Evolutionary conservation across 2,888 invertebrate genomes (phyloP).

Genomic region (Cephus pygmeus): DNA sequence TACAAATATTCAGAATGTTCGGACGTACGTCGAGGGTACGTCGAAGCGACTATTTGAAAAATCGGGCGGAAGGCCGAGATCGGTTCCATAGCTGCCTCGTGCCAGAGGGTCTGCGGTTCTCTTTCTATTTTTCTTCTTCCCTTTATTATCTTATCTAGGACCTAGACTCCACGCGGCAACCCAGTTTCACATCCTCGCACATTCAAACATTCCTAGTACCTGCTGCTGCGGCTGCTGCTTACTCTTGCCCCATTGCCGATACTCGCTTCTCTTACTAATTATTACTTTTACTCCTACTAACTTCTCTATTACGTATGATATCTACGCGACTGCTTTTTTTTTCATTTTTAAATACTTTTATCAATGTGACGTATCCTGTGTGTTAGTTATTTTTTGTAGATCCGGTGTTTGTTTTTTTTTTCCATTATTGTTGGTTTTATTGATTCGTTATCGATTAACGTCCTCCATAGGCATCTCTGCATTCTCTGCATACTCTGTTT

Average conservation of each 20-base stretch:
- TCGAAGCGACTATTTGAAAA: background rate
- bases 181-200: conserved; percentile 60
- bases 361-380: background rate
- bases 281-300: conserved; percentile 34
- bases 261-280: conserved; percentile 31
- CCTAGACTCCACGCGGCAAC: conserved; percentile 55
- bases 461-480: background rate
- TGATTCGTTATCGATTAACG: background rate
- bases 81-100: conserved; percentile 44
- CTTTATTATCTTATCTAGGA: conserved; percentile 40
- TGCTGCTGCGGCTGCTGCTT: conserved; percentile 23
- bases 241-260: conserved; percentile 42
- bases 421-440: background rate
- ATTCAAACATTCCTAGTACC: conserved; percentile 46
- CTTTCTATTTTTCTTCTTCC: conserved; percentile 1
- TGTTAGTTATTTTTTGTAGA: background rate
- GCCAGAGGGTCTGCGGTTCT: conserved; percentile 51
- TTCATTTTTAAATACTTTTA: background rate
- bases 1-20: background rate
- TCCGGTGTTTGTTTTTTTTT: background rate
- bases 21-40: background rate
- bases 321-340: conserved; percentile 2
- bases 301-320: conserved; percentile 31
- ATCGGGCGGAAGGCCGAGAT: conserved; percentile 28
- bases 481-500: background rate